Evolutionary conservation across 1,140 invertebrate genomes (phyloP).

Genomic region (Pseudoatta argentina): DNA sequence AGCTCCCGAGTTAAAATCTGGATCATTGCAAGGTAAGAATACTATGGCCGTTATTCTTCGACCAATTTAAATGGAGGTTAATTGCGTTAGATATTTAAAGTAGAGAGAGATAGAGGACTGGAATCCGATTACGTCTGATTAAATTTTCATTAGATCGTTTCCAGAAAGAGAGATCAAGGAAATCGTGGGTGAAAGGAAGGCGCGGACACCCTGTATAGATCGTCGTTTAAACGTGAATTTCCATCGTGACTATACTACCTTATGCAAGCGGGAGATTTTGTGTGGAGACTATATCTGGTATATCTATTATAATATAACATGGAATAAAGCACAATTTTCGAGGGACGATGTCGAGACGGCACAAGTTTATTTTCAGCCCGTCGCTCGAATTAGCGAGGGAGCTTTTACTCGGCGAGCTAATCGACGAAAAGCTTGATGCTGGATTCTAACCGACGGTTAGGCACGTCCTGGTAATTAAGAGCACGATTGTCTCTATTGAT

Average conservation of each 20-base stretch:
- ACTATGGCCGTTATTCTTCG: neutral
- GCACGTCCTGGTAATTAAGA: slow-evolving; percentile 67
- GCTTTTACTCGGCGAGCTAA: slow-evolving; percentile 11
- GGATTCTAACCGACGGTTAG: slow-evolving; percentile 24
- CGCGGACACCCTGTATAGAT: neutral
- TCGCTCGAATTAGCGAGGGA: slow-evolving; percentile 1
- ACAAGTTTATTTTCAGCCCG: slow-evolving; percentile 42
- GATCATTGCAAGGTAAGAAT: neutral
- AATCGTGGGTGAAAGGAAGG: slow-evolving; percentile 2
- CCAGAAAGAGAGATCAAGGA: slow-evolving; percentile 13
- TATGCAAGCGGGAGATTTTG: slow-evolving; percentile 36
- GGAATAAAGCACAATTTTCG: neutral
- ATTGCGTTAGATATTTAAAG: slow-evolving; percentile 35
- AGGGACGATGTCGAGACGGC: slow-evolving; percentile 28
- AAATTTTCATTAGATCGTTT: slow-evolving; percentile 20
- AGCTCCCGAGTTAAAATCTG: neutral
- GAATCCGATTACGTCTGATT: slow-evolving; percentile 31
- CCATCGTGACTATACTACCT: neutral
- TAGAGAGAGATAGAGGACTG: neutral
- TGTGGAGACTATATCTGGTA: slow-evolving; percentile 24
- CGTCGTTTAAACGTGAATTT: slow-evolving; percentile 11
- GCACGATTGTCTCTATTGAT: slow-evolving; percentile 71
- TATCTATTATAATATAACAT: slow-evolving; percentile 10
- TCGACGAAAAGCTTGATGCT: slow-evolving; percentile 27
- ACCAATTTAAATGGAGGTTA: slow-evolving; percentile 18